Percentiles rank a stretch among this genome's conserved stretches.
Conservation (phyloP, 2,888 invertebrate genomes). For the Troides aeacus region DNA sequence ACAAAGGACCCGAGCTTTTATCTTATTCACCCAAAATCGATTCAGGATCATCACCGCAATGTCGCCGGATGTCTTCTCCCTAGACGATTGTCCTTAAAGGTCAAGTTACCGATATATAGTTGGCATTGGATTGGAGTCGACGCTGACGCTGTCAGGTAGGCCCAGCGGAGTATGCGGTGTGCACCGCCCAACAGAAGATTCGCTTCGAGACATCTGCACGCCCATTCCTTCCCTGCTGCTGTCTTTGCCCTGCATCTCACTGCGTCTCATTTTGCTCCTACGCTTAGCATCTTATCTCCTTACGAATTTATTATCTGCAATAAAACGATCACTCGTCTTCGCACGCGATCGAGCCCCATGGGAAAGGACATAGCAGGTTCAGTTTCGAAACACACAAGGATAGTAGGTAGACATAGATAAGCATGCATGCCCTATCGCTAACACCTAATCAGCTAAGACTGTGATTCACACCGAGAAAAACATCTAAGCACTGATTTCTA, state of each 20-base stretch:
- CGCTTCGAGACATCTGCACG: slow-evolving; percentile 86
- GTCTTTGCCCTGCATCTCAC: slow-evolving; percentile 66
- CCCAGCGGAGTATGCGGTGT: slow-evolving; percentile 71
- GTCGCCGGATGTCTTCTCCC: slow-evolving; percentile 51
- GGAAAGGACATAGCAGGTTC: slow-evolving; percentile 58
- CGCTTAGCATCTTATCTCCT: slow-evolving; percentile 72
- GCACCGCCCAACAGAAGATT: slow-evolving; percentile 83
- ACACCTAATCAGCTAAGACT: slow-evolving; percentile 62
- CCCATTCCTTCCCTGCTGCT: slow-evolving; percentile 59
- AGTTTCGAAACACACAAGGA: slow-evolving; percentile 60
- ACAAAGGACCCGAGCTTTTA: slow-evolving; percentile 32
- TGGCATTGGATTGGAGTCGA: slow-evolving; percentile 91
- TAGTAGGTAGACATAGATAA: slow-evolving; percentile 60
- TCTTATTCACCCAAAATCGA: slow-evolving; percentile 33
- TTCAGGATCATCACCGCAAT: slow-evolving; percentile 11
- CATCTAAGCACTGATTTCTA: slow-evolving; percentile 62
- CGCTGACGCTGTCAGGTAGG: slow-evolving; percentile 87
- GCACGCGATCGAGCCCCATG: slow-evolving; percentile 56
- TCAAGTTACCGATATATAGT: slow-evolving; percentile 91
- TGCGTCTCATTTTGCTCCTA: slow-evolving; percentile 72
- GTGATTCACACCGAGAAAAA: slow-evolving; percentile 52
- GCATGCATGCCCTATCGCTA: slow-evolving; percentile 75
- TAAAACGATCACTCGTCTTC: slow-evolving; percentile 60
- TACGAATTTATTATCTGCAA: slow-evolving; percentile 72
- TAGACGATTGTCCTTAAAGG: slow-evolving; percentile 43